A percentile compares a stretch with the other conserved stretches of the same genome.
phyloP scores from a whole-genome alignment of 64 coral and sea anemone genomes.

The Trachythela sp. region DNA sequence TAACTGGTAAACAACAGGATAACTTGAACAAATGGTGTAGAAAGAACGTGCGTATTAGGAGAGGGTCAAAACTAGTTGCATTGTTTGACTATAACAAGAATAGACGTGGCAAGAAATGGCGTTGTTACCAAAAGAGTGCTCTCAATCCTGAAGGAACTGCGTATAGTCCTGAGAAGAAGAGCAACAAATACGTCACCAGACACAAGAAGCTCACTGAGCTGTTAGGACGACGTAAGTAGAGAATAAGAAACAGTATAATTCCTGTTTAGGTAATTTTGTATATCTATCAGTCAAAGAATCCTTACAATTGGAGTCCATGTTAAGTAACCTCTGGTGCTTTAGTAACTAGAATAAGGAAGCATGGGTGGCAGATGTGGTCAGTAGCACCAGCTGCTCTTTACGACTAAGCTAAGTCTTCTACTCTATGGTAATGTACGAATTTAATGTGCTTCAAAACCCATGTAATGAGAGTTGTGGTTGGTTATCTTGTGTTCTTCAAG shows the following conservation, averaged over 20 bases:
- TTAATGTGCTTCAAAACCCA: no score
- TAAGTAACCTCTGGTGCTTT: no score
- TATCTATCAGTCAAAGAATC: background rate
- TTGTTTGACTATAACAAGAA: background rate
- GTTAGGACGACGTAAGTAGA: background rate
- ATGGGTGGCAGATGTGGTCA: no score
- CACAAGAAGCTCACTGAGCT: background rate
- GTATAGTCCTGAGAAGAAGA: background rate
- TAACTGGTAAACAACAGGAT: background rate
- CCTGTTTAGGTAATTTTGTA: background rate
- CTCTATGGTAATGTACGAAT: no score
- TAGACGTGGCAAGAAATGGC: background rate
- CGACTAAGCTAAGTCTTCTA: no score
- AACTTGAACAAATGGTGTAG: slow-evolving; percentile 1
- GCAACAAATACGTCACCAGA: background rate
- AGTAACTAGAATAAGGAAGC: no score
- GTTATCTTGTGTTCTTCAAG: no score
- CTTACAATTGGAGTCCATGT: no score
- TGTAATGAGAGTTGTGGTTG: no score
- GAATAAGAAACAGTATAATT: background rate
- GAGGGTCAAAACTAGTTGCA: background rate
- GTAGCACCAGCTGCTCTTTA: no score
- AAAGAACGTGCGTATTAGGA: background rate
- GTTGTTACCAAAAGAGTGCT: background rate
- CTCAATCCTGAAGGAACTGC: background rate